These are phyloP conservation scores for Ictidomys tridecemlineatus DNA, from an alignment of 2,113 vertebrate species.

Conservation along the genomic window DNA sequence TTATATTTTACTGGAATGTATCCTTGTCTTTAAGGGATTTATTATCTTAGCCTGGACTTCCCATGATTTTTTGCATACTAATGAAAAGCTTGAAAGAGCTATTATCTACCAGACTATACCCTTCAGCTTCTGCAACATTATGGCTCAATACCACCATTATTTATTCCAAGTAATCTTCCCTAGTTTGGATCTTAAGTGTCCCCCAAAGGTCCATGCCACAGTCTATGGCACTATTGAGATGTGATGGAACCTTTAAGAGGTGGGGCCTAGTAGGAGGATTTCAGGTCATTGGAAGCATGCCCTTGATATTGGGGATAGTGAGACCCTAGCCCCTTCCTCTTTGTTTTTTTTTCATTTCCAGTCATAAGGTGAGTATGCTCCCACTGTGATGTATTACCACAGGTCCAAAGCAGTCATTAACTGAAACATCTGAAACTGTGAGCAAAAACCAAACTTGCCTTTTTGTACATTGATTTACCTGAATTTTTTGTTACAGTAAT, in stretches of 20 bases:
- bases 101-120: background rate
- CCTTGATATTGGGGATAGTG: background rate
- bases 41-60: background rate
- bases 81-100: background rate
- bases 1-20: background rate
- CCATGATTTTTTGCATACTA: background rate
- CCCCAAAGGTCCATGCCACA: background rate
- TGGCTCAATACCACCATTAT: background rate
- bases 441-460: background rate
- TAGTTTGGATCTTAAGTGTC: background rate
- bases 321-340: background rate
- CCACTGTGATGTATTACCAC: background rate
- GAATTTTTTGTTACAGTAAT: background rate
- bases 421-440: background rate
- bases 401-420: background rate
- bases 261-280: background rate
- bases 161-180: background rate
- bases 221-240: background rate
- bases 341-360: background rate
- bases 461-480: background rate
- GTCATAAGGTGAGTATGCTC: background rate
- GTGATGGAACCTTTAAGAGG: background rate
- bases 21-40: background rate
- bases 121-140: background rate
- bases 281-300: background rate